These are phyloP conservation scores for Trachelus tabidus DNA, from an alignment of 2,888 invertebrate species.

Conservation along the genomic window DNA sequence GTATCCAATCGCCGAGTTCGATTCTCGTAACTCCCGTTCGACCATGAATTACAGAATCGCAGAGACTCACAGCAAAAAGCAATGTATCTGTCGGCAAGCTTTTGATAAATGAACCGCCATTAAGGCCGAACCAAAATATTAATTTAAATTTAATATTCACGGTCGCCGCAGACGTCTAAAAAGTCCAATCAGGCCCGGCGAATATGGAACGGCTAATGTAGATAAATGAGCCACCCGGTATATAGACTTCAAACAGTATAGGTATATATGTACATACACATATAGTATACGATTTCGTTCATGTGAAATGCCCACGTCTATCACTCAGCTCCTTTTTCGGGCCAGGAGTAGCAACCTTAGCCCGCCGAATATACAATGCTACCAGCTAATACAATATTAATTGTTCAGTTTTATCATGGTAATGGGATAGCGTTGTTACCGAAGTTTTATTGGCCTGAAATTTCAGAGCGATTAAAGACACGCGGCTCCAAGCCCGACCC, in stretches of 20 bases:
- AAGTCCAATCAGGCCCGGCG: conserved; percentile 20
- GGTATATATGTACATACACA: background rate
- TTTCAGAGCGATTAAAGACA: background rate
- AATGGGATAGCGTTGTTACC: conserved; percentile 37
- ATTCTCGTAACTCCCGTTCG: background rate
- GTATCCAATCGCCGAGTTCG: background rate
- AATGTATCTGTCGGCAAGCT: conserved; percentile 1
- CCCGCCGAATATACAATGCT: background rate
- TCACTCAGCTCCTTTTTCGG: background rate
- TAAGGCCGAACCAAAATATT: conserved; percentile 20
- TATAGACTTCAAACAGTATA: background rate
- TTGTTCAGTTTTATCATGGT: conserved; percentile 41
- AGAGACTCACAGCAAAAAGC: conserved; percentile 1
- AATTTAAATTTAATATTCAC: conserved; percentile 23
- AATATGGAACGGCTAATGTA: conserved; percentile 16
- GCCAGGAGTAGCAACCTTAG: background rate
- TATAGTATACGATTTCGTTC: background rate
- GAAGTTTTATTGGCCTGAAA: conserved; percentile 9
- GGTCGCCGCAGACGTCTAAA: conserved; percentile 15
- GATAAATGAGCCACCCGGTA: conserved; percentile 22
- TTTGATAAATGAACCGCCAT: conserved; percentile 21
- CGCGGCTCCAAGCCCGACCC: background rate
- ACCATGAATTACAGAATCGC: background rate
- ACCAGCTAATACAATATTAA: conserved; percentile 38
- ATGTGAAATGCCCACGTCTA: background rate